Evolutionary conservation across 2,888 invertebrate genomes (phyloP).

Genomic region (Temnothorax ravouxi): DNA sequence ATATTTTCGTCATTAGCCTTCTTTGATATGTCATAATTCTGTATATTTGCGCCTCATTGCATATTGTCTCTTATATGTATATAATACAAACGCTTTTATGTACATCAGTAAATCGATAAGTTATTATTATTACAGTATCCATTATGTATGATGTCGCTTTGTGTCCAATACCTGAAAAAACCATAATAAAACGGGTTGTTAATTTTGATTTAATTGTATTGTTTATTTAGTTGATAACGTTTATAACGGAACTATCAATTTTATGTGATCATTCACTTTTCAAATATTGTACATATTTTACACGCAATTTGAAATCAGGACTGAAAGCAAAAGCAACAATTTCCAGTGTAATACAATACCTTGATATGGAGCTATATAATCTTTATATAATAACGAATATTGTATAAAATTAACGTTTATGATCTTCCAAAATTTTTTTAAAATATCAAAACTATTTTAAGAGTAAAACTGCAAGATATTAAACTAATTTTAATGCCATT

Average conservation of each 20-base stretch:
- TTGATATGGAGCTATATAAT: background rate
- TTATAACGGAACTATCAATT: background rate
- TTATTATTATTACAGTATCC: conserved; percentile 49
- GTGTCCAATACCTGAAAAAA: conserved; percentile 69
- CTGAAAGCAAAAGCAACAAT: background rate
- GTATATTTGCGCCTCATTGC: conserved; percentile 27
- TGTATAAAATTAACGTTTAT: conserved; percentile 2
- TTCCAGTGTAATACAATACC: background rate
- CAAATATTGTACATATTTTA: background rate
- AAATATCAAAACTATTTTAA: background rate
- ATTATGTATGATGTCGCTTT: conserved; percentile 55
- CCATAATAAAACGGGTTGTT: conserved; percentile 37
- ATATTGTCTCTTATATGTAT: conserved; percentile 60
- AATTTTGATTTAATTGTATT: conserved; percentile 39
- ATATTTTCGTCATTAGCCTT: conserved; percentile 27
- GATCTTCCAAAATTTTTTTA: background rate
- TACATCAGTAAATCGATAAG: conserved; percentile 62
- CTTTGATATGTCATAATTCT: conserved; percentile 34
- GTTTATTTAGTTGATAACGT: background rate
- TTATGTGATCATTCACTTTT: background rate
- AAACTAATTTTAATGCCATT: background rate
- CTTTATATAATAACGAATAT: background rate
- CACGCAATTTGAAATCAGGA: background rate
- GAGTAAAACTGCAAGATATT: background rate
- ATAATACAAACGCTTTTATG: conserved; percentile 65